Base-by-base conservation (phyloP, 2,113 vertebrate species). In the Brevimyrus niger region DNA sequence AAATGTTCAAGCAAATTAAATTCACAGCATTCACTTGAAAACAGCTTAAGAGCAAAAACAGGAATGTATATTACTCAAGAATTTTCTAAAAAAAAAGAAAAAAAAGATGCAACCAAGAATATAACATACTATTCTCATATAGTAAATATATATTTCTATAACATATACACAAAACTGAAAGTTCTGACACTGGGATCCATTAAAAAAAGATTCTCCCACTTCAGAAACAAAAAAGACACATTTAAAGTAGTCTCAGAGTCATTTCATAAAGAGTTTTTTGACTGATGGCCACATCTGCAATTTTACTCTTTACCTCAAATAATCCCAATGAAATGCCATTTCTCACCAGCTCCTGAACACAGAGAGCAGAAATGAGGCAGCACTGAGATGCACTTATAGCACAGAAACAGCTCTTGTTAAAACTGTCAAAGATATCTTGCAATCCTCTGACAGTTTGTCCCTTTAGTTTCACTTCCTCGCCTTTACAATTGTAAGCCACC, bases 1-100 rank as follows among this genome's bases (percentile, higher is more conserved):
- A 69, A 69, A 44, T 44, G 87, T 88, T 11, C 23, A 19, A 42
- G 61, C 46, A 88, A 88, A n/a, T 51, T 88, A 31, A 46, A 88
- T 73, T 88, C 50, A 48, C 31, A 88, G 17, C 82, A 44, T 15
- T 88, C 47, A 35, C 69, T 69, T 10, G 48, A 21, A 61, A 73
- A 48, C 17, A 76, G 27, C 46, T 38, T 48, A 86, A 35, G 38
- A 65, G n/a, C n/a, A 80, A 76, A 88, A 76, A 31, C 17, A 15
- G 31, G 48, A 58, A 87, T 87, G 23, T 38, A 35, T 65, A 65
- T 31, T 46, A 61, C 87, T 48, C 9, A 44, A 87, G 19, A 31
- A 86, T 50, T 86, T 48, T 38, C 73, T 0, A 2, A 55, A 55
- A 53, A 21, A 55, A 55, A 55, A 46, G 48, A 85, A 48, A 53